Evolutionary conservation across 2,113 vertebrate species (phyloP), one percentile per base, ranked within the genome.

Genomic region (Seriola aureovittata): DNA sequence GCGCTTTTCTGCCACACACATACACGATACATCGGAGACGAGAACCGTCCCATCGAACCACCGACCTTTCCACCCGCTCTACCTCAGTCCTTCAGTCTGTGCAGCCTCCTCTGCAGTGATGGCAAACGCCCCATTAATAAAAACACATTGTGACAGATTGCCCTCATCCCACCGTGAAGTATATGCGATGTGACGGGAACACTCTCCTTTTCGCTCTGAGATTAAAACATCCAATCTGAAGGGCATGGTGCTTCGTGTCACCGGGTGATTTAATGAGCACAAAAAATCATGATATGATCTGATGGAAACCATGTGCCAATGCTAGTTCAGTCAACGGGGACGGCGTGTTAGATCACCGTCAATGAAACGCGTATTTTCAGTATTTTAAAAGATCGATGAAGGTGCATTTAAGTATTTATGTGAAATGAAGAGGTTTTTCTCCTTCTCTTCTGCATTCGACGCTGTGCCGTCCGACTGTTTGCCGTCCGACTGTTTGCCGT

Each of bases 151-250:
- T 80, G 71, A 60, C 78, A 63, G 44, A 75, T 34, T 64, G 54
- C 25, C 66, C 12, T 68, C 68, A 54, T 57, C 59, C 38, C 25
- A 29, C 62, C 1, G 14, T 66, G 57, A 76, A 19, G 78, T 13
- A 1, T 8, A 67, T 79, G 66, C 21, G 11, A 58, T 68, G 40
- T 58, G 60, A 81, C 6, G 0, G 63, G 58, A 81, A 81, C 79
- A 36, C 29, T 66, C 59, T 57, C 64, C 48, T 71, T 46, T 75
- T 29, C 29, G 42, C 66, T 76, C 50, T 14, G 13, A 58, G 54
- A 85, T 80, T 66, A 76, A 81, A 71, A 82, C 9, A 58, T 80
- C 67, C 52, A 57, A 32, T 29, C 23, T 12, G 8, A 81, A 81
- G 62, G 66, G 3, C 64, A 54, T 12, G 8, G 64, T 48, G 65